Conservation (phyloP, 2,888 invertebrate genomes). For the Acronicta aceris region DNA sequence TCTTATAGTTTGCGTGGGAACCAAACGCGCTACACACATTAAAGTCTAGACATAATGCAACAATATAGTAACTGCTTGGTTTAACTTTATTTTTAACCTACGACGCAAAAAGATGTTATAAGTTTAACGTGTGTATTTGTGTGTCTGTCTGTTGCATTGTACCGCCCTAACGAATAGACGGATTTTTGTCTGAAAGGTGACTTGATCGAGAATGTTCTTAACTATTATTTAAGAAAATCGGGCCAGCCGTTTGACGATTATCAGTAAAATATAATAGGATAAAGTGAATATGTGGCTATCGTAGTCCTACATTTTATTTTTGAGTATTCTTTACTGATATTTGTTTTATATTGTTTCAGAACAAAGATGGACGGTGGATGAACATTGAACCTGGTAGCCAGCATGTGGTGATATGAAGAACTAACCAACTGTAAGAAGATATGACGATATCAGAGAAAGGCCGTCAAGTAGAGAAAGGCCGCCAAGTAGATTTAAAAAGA, state of each 20-base stretch:
- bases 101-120: too few species aligned
- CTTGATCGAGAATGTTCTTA: too few species aligned
- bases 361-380: conserved; percentile 46
- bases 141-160: too few species aligned
- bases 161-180: too few species aligned
- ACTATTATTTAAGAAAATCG: too few species aligned
- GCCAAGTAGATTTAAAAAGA: conserved; percentile 13
- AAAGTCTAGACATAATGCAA: conserved; percentile 23
- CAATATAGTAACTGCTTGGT: background rate
- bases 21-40: conserved; percentile 19
- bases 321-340: background rate
- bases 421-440: conserved; percentile 1
- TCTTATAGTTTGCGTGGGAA: conserved; percentile 45
- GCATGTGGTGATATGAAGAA: conserved; percentile 24
- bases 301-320: too few species aligned
- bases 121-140: too few species aligned
- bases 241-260: too few species aligned
- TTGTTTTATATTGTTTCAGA: conserved; percentile 44
- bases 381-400: conserved; percentile 7
- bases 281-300: too few species aligned
- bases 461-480: background rate
- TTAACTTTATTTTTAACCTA: too few species aligned
- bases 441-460: background rate
- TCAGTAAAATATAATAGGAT: too few species aligned
- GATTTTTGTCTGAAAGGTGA: too few species aligned